A percentile compares a stretch with the other conserved stretches of the same genome.
phyloP scores from a whole-genome alignment of 2,113 vertebrate species.

The Chloebia gouldiae region DNA sequence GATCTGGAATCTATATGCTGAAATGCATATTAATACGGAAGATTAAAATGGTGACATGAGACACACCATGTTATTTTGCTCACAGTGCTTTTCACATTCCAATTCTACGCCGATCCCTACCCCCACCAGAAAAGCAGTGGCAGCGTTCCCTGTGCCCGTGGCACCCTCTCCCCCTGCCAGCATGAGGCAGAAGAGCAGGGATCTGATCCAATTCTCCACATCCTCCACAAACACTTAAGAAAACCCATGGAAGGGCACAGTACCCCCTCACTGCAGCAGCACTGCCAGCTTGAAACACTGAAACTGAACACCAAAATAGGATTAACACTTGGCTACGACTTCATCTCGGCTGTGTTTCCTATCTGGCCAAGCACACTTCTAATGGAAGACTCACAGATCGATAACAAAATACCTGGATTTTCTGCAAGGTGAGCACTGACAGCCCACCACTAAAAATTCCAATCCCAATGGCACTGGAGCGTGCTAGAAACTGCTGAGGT shows the following conservation, averaged over 20 bases:
- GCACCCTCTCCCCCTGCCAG: neutral
- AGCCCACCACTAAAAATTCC: neutral
- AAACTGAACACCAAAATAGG: neutral
- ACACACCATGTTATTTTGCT: neutral
- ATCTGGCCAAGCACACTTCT: neutral
- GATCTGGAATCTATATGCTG: neutral
- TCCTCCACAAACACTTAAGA: neutral
- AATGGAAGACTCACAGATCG: neutral
- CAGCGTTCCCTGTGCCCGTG: neutral
- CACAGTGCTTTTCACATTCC: neutral
- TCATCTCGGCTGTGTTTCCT: neutral
- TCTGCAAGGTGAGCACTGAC: neutral
- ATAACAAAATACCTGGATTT: neutral
- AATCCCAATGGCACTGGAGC: rapidly evolving
- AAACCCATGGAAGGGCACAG: neutral
- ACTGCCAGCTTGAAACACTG: neutral
- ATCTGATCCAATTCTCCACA: neutral
- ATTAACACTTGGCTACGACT: neutral
- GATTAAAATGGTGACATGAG: neutral
- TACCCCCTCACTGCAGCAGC: neutral
- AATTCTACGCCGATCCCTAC: neutral
- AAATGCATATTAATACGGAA: neutral
- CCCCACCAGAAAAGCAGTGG: neutral
- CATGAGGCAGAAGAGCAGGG: neutral
- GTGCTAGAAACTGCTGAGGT: neutral